Conservation (phyloP, 2,113 vertebrate genomes). For the Charadrius vociferus region DNA sequence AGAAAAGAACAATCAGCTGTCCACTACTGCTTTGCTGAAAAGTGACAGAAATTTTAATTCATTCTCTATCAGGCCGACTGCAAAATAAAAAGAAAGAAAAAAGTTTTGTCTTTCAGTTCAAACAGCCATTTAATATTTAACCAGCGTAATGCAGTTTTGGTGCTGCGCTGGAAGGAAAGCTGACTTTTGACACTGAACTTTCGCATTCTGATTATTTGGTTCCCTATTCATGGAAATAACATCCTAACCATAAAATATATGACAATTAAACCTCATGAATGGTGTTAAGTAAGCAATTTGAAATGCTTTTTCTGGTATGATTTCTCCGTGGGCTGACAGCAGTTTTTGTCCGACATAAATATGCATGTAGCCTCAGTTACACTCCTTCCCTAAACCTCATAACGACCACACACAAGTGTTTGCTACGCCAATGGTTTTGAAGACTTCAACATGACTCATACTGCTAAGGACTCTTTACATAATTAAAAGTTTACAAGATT, state of each 20-base stretch:
- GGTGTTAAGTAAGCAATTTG: not conserved
- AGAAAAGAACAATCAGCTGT: not conserved
- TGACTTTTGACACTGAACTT: not conserved
- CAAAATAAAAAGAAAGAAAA: not conserved
- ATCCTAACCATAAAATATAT: not conserved
- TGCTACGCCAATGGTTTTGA: not conserved
- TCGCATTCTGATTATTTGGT: not conserved
- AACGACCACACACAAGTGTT: not conserved
- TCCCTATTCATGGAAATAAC: not conserved
- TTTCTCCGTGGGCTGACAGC: not conserved
- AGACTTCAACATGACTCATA: not conserved
- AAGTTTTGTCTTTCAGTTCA: not conserved
- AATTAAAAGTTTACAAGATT: not conserved
- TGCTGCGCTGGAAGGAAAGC: not conserved
- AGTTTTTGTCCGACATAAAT: not conserved
- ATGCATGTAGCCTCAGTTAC: not conserved
- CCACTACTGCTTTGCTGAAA: not conserved
- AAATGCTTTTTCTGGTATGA: not conserved
- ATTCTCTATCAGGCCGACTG: not conserved
- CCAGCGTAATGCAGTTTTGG: accelerated
- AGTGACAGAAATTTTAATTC: not conserved
- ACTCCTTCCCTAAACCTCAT: not conserved
- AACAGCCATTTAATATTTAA: not conserved
- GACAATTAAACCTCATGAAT: not conserved
- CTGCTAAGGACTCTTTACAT: not conserved